These are phyloP conservation scores for Mimachlamys varia DNA, from an alignment of 2,888 invertebrate species.

Conservation along the genomic window DNA sequence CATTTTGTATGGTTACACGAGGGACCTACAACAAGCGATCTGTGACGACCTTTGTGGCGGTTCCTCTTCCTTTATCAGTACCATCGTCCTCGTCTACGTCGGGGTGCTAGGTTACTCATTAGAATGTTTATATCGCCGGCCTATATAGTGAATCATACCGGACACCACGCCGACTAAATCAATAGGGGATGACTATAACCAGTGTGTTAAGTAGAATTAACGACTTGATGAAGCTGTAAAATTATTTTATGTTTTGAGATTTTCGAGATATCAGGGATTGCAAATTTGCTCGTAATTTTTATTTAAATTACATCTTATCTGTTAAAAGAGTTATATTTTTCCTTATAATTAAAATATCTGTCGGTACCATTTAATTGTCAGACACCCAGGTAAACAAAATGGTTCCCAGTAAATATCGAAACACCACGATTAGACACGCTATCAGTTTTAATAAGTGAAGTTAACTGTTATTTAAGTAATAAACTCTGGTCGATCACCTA, in stretches of 20 bases:
- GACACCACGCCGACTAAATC: not conserved
- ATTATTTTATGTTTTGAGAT: not conserved
- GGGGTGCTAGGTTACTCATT: not conserved
- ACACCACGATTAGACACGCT: too few relatives aligned
- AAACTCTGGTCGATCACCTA: too few relatives aligned
- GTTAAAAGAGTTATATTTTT: not conserved
- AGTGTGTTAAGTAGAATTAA: not conserved
- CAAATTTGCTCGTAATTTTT: not conserved
- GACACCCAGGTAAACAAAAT: too few relatives aligned
- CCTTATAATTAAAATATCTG: too few relatives aligned
- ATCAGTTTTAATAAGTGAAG: too few relatives aligned
- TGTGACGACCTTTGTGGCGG: not conserved
- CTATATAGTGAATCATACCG: not conserved
- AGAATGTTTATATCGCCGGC: not conserved
- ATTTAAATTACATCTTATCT: not conserved
- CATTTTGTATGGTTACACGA: not conserved
- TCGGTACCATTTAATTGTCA: too few relatives aligned
- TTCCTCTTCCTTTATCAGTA: not conserved
- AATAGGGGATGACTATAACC: not conserved
- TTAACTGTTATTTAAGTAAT: too few relatives aligned
- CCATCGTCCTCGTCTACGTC: not conserved
- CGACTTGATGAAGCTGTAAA: not conserved
- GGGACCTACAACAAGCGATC: not conserved
- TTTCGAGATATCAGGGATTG: not conserved
- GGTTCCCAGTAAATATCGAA: too few relatives aligned